Evolutionary conservation across 2,797 vertebrate genomes (phyloP), one percentile per base, ranked within the genome.

Genomic region (Carapus acus): DNA sequence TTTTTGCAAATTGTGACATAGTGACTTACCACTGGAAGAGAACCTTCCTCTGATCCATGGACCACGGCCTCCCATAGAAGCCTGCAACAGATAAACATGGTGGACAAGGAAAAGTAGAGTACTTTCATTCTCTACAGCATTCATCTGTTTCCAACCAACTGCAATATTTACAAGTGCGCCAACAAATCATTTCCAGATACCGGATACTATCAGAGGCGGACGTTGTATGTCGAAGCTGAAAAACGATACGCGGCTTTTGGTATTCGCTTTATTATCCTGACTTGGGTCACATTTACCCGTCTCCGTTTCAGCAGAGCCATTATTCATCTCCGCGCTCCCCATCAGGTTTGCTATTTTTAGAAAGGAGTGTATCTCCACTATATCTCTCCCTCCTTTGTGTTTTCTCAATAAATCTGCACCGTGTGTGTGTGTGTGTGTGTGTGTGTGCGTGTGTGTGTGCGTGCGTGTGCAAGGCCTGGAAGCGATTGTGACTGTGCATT

Each of bases 21-120:
- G 1, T 45, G 2, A 80, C 89, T 88, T 78, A 90, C 91, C 91
- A 92, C 5, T 89, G 88, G 73, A 92, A 93, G 62, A 93, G 88
- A 22, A 90, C 88, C 70, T 84, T 91, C 62, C 91, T 90, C 73
- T 93, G 91, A 51, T 92, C 90, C 88, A 91, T 89, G 42, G 91
- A 89, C 91, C 91, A 93, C 0, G 91, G 91, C 39, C 91, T 86
- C 23, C 90, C 91, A 19, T 92, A 93, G 81, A 93, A 93, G 76
- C 91, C 91, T 93, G 65, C 0, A 55, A 33, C 14, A 33, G 31
- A 33, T 33, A 33, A 8, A 33, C 24, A 27, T 5, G 4, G 31
- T 33, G 8, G 14, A 22, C 7, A 36, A 27, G 36, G 17, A 3
- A 36, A 46, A 19, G 8, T 12, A 37, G 34, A 4, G 34, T 27